Evolutionary conservation across 2,113 vertebrate species (phyloP).

Genomic region (Cranoglanis bouderius): DNA sequence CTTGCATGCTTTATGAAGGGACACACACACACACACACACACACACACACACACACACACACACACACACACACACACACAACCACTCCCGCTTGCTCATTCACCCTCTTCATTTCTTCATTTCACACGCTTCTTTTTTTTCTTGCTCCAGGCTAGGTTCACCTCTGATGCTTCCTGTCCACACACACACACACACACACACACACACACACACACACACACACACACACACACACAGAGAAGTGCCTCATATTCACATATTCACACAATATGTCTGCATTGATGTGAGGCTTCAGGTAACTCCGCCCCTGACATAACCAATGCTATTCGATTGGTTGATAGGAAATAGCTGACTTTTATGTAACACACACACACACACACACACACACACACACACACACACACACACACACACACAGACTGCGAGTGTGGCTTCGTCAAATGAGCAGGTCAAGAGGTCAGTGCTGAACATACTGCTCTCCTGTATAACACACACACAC

Average conservation of each 20-base stretch:
- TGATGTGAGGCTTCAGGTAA: neutral
- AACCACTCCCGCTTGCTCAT: neutral
- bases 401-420: neutral
- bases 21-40: constrained; percentile 27
- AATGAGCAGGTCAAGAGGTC: neutral
- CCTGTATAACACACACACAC: neutral
- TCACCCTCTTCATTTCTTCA: neutral
- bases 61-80: constrained; percentile 7
- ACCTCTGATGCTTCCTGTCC: neutral
- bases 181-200: neutral
- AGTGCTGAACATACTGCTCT: neutral
- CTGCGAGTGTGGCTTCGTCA: neutral
- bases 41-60: constrained; percentile 31
- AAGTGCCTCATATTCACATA: neutral
- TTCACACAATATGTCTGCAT: neutral
- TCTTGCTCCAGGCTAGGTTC: neutral
- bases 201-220: constrained; percentile 17
- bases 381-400: constrained; percentile 5
- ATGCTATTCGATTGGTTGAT: neutral
- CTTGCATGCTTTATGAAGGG: constrained; percentile 21
- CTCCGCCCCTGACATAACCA: neutral
- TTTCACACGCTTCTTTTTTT: neutral
- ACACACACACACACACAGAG: neutral
- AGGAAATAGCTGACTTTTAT: neutral
- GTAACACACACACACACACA: neutral